Conservation (phyloP, 2,888 invertebrate genomes). For the Orchesella flavescens region DNA sequence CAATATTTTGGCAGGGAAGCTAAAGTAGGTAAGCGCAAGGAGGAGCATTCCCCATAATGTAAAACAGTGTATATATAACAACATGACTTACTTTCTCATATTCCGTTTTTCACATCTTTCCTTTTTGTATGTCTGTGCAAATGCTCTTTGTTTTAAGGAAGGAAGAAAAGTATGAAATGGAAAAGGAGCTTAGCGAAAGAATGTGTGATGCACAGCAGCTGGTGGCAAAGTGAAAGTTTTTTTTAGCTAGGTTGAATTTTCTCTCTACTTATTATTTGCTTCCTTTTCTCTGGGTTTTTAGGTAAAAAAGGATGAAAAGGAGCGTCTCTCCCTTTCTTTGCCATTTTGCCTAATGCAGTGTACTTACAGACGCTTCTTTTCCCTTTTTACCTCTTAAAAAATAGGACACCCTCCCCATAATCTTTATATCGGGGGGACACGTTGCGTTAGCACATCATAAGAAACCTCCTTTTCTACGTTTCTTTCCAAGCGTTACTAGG, state of each 20-base stretch:
- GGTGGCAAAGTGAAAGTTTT: slow-evolving; percentile 27
- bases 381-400: no score
- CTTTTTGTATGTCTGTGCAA: neutral
- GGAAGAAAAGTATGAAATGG: slow-evolving; percentile 12
- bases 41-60: neutral
- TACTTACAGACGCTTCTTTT: no score
- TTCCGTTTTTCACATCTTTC: neutral
- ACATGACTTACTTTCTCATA: neutral
- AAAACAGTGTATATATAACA: neutral
- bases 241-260: slow-evolving; percentile 10
- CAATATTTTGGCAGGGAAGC: slow-evolving; percentile 35
- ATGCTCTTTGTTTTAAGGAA: neutral
- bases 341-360: neutral
- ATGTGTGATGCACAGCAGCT: slow-evolving; percentile 52
- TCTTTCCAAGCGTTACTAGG: slow-evolving; percentile 13
- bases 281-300: neutral
- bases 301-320: neutral
- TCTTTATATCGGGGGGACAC: no score
- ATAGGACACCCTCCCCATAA: no score
- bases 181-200: slow-evolving; percentile 24
- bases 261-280: slow-evolving; percentile 33
- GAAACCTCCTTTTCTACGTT: neutral
- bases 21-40: neutral
- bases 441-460: no score
- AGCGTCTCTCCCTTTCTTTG: neutral